A percentile compares a stretch with the other conserved stretches of the same genome.
phyloP scores from a whole-genome alignment of 2,113 vertebrate species.

The Odocoileus hemionus region DNA sequence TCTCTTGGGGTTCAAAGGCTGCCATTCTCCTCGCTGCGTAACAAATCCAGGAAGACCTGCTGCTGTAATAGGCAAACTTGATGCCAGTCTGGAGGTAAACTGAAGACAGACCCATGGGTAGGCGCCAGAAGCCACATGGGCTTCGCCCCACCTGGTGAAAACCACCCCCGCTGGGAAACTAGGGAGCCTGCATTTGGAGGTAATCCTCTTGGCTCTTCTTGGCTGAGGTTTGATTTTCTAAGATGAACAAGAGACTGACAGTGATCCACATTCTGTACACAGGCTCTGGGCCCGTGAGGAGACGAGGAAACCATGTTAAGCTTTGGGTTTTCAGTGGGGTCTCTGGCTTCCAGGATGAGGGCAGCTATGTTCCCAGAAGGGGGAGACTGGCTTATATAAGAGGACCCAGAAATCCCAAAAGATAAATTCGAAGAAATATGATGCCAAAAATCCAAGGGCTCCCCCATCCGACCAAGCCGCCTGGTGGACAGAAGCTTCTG shows the following conservation, averaged over 20 bases:
- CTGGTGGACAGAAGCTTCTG: neutral
- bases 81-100: neutral
- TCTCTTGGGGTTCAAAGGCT: conserved; percentile 43
- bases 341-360: neutral
- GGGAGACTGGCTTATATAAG: neutral
- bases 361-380: neutral
- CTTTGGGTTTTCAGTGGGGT: accelerated
- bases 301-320: accelerated
- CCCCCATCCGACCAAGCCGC: accelerated
- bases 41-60: neutral
- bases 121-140: neutral
- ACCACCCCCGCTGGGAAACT: neutral
- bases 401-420: neutral
- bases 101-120: neutral
- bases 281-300: accelerated
- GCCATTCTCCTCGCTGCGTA: conserved; percentile 38
- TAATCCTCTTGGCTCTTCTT: neutral
- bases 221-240: neutral
- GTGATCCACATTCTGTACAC: neutral
- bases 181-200: neutral
- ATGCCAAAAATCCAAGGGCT: neutral
- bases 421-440: no score
- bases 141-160: no score
- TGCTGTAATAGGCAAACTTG: accelerated
- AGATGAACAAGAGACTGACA: neutral